Conservation (phyloP, 2,797 vertebrate species). For the Gorsachius magnificus region DNA sequence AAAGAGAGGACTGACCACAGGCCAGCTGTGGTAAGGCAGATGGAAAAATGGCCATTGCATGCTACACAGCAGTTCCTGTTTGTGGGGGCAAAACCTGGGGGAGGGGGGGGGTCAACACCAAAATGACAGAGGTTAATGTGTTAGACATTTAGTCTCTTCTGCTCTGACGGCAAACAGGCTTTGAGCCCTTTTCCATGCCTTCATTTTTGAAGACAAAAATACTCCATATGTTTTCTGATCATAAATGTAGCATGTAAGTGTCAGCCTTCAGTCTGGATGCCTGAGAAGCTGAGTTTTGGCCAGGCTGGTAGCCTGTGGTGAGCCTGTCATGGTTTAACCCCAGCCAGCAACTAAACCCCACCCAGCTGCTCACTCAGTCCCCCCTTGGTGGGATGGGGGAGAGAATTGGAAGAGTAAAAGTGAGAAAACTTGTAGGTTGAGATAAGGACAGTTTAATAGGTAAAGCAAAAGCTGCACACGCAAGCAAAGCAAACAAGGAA, state of each 20-base stretch:
- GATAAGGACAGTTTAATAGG: too few relatives aligned
- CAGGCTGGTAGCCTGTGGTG: neutral
- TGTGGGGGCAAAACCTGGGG: neutral
- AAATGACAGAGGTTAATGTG: neutral
- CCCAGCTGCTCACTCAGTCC: too few relatives aligned
- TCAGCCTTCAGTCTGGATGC: neutral
- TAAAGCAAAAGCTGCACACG: too few relatives aligned
- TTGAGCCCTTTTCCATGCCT: neutral
- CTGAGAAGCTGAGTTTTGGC: neutral
- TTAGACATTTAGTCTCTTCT: neutral
- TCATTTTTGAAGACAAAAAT: neutral
- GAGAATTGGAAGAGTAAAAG: too few relatives aligned
- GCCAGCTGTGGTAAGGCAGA: neutral
- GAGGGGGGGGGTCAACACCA: rapidly evolving
- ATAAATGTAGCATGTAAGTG: neutral
- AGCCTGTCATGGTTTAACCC: neutral
- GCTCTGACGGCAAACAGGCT: neutral
- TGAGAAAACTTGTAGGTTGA: too few relatives aligned
- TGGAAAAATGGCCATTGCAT: neutral
- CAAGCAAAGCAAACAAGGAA: too few relatives aligned
- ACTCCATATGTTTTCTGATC: neutral
- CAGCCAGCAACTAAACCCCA: too few relatives aligned
- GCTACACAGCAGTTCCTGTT: neutral
- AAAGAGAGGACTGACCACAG: neutral
- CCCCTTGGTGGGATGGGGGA: too few relatives aligned